A percentile compares a stretch with the other conserved stretches of the same genome.
Evolutionary conservation across 2,113 vertebrate species (phyloP).

Genomic region (Cygnus atratus): DNA sequence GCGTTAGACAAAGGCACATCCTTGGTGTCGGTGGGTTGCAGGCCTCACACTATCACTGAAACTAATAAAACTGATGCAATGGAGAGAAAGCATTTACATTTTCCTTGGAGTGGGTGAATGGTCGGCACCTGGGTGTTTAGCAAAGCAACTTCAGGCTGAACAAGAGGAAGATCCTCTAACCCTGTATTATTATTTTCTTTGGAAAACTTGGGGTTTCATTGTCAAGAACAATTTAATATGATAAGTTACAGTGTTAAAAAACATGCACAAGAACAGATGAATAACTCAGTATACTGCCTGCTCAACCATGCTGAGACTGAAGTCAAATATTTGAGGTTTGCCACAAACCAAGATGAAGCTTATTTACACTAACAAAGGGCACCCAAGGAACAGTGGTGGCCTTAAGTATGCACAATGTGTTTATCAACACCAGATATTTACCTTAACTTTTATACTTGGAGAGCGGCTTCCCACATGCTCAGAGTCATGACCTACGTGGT

Average conservation of each 20-base stretch:
- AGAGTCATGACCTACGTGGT: conserved; percentile 30
- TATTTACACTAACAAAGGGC: conserved; percentile 37
- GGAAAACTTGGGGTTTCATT: neutral
- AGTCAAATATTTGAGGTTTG: conserved; percentile 66
- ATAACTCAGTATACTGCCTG: neutral
- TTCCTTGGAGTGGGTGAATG: neutral
- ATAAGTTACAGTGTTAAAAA: neutral
- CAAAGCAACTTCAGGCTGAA: neutral
- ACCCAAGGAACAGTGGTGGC: conserved; percentile 2
- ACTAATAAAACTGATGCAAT: neutral
- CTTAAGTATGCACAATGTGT: neutral
- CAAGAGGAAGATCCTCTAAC: neutral
- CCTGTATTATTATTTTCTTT: neutral
- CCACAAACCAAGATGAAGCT: conserved; percentile 51
- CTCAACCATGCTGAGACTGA: neutral
- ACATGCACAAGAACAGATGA: neutral
- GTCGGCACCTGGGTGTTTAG: neutral
- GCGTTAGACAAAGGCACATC: neutral
- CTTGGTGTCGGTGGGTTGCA: accelerated
- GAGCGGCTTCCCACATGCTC: conserved; percentile 23
- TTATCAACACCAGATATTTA: conserved; percentile 49
- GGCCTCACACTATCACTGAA: neutral
- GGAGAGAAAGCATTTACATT: neutral
- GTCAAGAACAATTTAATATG: neutral
- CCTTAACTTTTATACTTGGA: conserved; percentile 20